A percentile compares a stretch with the other conserved stretches of the same genome.
Evolutionary conservation across 2,797 vertebrate genomes (phyloP).

Genomic region (Lepus townsendii): DNA sequence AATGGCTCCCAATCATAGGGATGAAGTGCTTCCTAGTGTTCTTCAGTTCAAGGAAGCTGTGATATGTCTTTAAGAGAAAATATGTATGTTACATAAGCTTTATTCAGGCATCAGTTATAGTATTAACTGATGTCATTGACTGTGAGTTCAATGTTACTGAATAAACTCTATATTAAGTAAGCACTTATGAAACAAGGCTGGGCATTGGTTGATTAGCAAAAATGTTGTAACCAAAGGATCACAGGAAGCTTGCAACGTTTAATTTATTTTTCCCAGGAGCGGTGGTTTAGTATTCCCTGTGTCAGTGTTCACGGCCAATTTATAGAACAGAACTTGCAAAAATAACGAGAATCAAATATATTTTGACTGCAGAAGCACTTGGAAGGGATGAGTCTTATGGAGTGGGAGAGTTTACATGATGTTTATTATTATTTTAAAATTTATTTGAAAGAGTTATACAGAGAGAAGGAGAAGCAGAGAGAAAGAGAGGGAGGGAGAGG

Average conservation of each 20-base stretch:
- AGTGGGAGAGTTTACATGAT: background rate
- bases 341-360: constrained; percentile 17
- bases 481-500: too few relatives aligned
- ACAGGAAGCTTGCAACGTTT: background rate
- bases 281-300: background rate
- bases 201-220: constrained; percentile 14
- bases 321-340: background rate
- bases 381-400: background rate
- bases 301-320: background rate
- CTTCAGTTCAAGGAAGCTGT: background rate
- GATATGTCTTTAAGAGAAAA: background rate
- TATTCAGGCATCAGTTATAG: background rate
- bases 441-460: too few relatives aligned
- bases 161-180: constrained; percentile 40
- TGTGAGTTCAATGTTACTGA: background rate
- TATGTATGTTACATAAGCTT: background rate
- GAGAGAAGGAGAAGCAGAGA: too few relatives aligned
- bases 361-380: constrained; percentile 50
- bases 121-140: background rate
- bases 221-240: background rate
- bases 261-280: background rate
- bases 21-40: background rate
- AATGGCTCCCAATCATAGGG: background rate
- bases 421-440: background rate
- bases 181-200: constrained; percentile 5